Conservation (phyloP, 2,888 invertebrate species). For the Nezara viridula region DNA sequence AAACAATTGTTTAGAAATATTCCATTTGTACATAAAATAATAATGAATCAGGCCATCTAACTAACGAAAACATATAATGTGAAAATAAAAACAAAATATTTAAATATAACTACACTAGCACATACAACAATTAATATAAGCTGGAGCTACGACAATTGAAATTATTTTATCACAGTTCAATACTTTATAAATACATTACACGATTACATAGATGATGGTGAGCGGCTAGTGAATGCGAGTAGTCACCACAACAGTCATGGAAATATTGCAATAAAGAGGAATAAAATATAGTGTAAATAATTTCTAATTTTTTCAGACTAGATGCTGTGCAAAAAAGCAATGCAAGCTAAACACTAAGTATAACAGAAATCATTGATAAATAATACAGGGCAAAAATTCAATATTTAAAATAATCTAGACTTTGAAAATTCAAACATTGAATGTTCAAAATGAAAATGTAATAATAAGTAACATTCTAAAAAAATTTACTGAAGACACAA, state of each 20-base stretch:
- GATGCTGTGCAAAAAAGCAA: not conserved
- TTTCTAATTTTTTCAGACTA: not conserved
- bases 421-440: not conserved
- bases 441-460: slow-evolving; percentile 13
- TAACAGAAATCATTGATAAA: not conserved
- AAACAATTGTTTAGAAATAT: not conserved
- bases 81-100: not conserved
- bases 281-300: not conserved
- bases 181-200: slow-evolving; percentile 16
- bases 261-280: not conserved
- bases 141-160: slow-evolving; percentile 1
- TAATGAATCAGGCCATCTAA: not conserved
- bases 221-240: not conserved
- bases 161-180: slow-evolving; percentile 53
- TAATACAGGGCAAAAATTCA: not conserved
- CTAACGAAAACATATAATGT: not conserved
- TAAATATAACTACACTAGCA: not conserved
- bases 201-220: not conserved
- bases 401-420: not conserved
- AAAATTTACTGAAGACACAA: not conserved
- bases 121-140: slow-evolving; percentile 16
- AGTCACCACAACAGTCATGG: not conserved
- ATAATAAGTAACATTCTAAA: not conserved
- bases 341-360: not conserved
- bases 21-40: not conserved